Base-by-base conservation (phyloP, 2,113 vertebrate species). In the Aleadryas rufinucha region DNA sequence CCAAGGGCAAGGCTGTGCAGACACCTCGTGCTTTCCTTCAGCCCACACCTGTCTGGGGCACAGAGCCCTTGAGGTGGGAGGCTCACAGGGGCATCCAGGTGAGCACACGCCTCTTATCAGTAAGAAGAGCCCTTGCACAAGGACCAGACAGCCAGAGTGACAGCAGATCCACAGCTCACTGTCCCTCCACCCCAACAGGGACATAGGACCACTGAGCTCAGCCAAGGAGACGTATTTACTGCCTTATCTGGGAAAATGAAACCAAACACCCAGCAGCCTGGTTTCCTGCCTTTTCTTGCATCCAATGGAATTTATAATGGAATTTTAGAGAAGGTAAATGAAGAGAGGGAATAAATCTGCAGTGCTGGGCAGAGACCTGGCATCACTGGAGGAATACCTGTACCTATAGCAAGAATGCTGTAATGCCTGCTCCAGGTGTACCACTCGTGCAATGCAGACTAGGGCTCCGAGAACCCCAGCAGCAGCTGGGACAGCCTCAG, bases 381-480 rank as follows among this genome's bases (percentile, higher is more conserved):
- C 7, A 13, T 35, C 33, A 33, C 19, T 83, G 31, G 35, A 93
- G 19, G 65, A 86, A 89, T 4, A 84, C 4, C 42, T 31, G 33
- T 42, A 47, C 11, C 42, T 81, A 64, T 1, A 70, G 30, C 19
- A 90, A 65, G 24, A 49, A 69, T 39, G 23, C 54, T 50, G 31
- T 6, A 52, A 35, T 16, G 45, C 20, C 70, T 39, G n/a, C 72
- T 89, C n/a, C 61, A 79, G 56, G 11, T 45, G 24, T 21, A 54
- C 42, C 33, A 30, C 52, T 60, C 35, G 0, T 44, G 30, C 45
- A 47, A 19, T 0, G 1, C 1, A 42, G 49, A 35, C 6, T 5
- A 31, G 50, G 24, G 26, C 59, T 44, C 35, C 8, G 7, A 85
- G 44, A 52, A 75, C 5, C 26, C 21, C 61, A 89, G 64, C 39